These are phyloP conservation scores for Clangula hyemalis DNA, from an alignment of 2,797 vertebrate species.

Conservation along the genomic window DNA sequence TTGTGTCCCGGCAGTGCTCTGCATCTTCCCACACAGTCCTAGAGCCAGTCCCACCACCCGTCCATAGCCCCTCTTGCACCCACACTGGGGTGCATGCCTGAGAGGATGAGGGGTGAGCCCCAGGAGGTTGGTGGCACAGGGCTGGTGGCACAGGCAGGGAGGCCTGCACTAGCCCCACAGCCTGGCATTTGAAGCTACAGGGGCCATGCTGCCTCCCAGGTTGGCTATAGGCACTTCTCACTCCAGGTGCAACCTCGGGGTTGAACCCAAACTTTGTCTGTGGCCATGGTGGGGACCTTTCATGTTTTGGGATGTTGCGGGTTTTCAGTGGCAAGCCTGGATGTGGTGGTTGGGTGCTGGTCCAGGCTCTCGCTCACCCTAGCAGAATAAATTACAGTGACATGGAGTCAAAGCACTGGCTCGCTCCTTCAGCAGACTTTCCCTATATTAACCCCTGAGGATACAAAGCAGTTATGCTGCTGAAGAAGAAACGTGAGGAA, in stretches of 20 bases:
- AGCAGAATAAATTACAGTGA: not conserved
- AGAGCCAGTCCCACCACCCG: not conserved
- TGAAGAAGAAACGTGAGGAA: not conserved
- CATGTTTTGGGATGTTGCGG: not conserved
- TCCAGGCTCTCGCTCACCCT: not conserved
- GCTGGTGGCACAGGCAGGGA: fast-evolving
- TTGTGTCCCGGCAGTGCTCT: not conserved
- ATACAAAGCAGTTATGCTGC: not conserved
- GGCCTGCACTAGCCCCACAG: not conserved
- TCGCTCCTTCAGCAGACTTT: not conserved
- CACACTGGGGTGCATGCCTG: fast-evolving
- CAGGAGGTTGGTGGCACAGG: not conserved
- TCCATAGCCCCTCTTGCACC: fast-evolving
- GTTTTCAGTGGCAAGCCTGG: not conserved
- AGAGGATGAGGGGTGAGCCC: not conserved
- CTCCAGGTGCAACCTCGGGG: not conserved
- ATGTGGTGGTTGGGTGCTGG: not conserved
- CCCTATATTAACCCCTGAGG: not conserved
- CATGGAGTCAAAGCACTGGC: not conserved
- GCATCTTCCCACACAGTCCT: not conserved
- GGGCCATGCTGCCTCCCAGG: not conserved
- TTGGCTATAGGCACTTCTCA: not conserved
- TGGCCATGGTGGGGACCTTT: fast-evolving
- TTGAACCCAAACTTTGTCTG: not conserved
- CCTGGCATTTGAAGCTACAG: fast-evolving